Conservation (phyloP, 1,140 invertebrate species). For the Akabosia matsudoensis region DNA sequence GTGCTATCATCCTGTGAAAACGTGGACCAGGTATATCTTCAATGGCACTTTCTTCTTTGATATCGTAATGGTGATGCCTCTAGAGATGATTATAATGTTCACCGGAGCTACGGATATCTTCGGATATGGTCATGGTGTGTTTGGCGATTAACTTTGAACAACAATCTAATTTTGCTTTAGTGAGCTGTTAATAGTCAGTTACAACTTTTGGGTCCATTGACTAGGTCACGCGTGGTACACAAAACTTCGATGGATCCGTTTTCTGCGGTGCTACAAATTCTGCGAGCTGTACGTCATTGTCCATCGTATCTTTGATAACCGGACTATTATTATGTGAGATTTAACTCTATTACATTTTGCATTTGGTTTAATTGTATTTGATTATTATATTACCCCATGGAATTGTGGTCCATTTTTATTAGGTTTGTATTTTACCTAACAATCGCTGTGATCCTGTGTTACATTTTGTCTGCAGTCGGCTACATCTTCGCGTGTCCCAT, state of each 20-base stretch:
- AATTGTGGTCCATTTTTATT: not conserved
- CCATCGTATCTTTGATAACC: conserved; percentile 8
- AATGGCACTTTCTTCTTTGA: not conserved
- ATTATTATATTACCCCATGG: not conserved
- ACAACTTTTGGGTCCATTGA: too few relatives aligned
- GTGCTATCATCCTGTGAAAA: conserved; percentile 6
- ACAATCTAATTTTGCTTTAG: too few relatives aligned
- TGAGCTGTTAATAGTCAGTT: too few relatives aligned
- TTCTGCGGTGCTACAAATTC: not conserved
- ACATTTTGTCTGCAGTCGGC: not conserved
- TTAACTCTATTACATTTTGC: not conserved
- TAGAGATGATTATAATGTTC: not conserved
- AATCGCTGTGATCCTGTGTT: not conserved
- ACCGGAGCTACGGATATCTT: not conserved
- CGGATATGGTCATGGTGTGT: not conserved
- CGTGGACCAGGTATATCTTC: not conserved
- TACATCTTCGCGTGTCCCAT: conserved; percentile 10
- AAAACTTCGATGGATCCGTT: not conserved
- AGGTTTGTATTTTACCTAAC: conserved; percentile 7
- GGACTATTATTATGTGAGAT: not conserved
- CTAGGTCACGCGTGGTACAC: conserved; percentile 18
- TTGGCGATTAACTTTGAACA: not conserved
- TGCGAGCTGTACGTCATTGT: not conserved
- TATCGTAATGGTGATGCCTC: not conserved
- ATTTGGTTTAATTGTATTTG: not conserved